These are phyloP conservation scores for Callospermophilus lateralis DNA, from an alignment of 2,113 vertebrate genomes.

Conservation along the genomic window DNA sequence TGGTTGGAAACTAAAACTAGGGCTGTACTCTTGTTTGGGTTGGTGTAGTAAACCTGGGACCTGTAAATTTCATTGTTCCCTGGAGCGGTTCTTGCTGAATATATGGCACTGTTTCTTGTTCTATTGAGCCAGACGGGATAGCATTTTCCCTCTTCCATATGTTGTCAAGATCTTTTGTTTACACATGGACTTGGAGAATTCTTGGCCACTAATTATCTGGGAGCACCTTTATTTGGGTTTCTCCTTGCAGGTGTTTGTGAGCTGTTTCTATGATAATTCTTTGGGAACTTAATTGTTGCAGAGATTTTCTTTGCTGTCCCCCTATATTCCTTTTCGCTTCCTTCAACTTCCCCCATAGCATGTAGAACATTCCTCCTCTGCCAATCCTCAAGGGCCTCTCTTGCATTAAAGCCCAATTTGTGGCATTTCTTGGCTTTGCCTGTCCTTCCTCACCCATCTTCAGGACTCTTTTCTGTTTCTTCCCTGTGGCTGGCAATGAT, in stretches of 20 bases:
- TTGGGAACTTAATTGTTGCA: background rate
- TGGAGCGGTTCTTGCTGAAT: background rate
- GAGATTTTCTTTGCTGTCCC: constrained; percentile 5
- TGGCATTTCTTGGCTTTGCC: background rate
- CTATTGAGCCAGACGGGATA: background rate
- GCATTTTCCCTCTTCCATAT: background rate
- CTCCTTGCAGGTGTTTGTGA: background rate
- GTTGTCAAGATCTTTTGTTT: constrained; percentile 37
- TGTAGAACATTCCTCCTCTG: background rate
- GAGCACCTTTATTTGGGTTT: background rate
- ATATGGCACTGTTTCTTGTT: background rate
- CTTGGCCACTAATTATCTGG: background rate
- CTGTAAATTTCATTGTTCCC: background rate
- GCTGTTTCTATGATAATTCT: background rate
- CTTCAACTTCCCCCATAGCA: background rate
- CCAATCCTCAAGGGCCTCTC: background rate
- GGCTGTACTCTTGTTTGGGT: background rate
- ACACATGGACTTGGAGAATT: background rate
- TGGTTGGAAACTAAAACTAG: background rate
- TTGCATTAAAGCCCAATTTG: background rate
- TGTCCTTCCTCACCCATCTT: background rate
- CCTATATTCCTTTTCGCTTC: background rate
- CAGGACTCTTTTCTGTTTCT: background rate
- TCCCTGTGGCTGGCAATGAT: background rate
- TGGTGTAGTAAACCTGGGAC: background rate